Base-by-base conservation (phyloP, 2,888 invertebrate genomes). In the Carterocephalus palaemon region DNA sequence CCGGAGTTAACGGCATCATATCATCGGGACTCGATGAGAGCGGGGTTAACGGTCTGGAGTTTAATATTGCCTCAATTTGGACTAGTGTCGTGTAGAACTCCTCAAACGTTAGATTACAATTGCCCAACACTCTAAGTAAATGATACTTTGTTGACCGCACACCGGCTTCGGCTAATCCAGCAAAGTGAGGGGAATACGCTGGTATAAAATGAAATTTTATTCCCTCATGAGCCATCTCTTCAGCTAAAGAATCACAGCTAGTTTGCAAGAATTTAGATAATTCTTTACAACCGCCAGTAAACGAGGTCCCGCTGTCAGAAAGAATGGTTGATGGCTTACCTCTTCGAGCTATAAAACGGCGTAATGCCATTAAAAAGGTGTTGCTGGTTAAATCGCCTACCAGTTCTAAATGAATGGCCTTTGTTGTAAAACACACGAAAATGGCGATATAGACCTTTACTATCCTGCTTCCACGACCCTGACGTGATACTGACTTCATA, bases 221-320 rank as follows among this genome's bases (percentile, higher is more conserved):
- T n/a, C n/a, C n/a, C n/a, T n/a, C n/a, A n/a, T n/a, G n/a, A n/a
- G n/a, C n/a, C n/a, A n/a, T n/a, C n/a, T n/a, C n/a, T n/a, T 38
- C 37, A 12, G 31, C 7, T 16, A 48, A n/a, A 3, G 46, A 43
- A 32, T 46, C 19, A 20, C 39, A 46, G 22, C 13, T 33, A 4
- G 40, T 9, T 17, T 52, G 48, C 24, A 53, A 24, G 42, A 54
- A 54, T 9, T 22, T 43, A 0, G 31, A 28, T 1, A 58, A 3
- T 4, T 52, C 50, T n/a, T 52, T 54, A 16, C 36, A 58, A 4
- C 54, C 56, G 2, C 57, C 56, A 2, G 54, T 52, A 31, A 57
- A 57, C 9, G n/a, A n/a, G n/a, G n/a, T n/a, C n/a, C n/a, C n/a
- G n/a, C n/a, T n/a, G n/a, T n/a, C n/a, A n/a, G n/a, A n/a, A n/a